phyloP scores from a whole-genome alignment of 1,140 invertebrate species.

The Drosophila ambigua region DNA sequence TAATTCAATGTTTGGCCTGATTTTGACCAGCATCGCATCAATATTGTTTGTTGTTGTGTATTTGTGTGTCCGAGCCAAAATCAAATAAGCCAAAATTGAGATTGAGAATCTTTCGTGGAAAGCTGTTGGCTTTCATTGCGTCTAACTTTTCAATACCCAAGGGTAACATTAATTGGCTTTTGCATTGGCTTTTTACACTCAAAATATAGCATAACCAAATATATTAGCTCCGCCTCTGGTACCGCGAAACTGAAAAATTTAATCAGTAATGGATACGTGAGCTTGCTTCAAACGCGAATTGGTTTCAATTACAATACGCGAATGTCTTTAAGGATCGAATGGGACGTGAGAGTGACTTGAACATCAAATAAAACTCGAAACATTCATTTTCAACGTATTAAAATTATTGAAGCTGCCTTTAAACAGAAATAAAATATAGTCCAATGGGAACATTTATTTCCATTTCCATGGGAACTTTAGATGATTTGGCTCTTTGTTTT shows the following conservation, averaged over 20 bases:
- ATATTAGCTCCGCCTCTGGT: neutral
- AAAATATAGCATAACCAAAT: conserved; percentile 8
- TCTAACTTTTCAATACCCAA: too few relatives aligned
- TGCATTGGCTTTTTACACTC: too few relatives aligned
- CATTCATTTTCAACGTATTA: too few relatives aligned
- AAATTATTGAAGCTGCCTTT: too few relatives aligned
- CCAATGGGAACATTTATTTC: neutral
- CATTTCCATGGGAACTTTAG: conserved; percentile 10
- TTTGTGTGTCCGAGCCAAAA: conserved; percentile 1
- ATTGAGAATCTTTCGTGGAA: too few relatives aligned
- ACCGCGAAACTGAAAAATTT: neutral
- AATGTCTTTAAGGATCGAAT: too few relatives aligned
- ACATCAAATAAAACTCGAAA: too few relatives aligned
- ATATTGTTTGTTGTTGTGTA: conserved; percentile 19
- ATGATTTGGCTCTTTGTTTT: conserved; percentile 1
- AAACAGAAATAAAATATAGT: neutral
- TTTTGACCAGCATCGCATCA: conserved; percentile 11
- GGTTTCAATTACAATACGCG: too few relatives aligned
- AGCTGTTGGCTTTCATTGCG: too few relatives aligned
- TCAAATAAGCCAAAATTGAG: conserved; percentile 15
- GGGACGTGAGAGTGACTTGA: too few relatives aligned
- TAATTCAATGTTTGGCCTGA: conserved; percentile 31
- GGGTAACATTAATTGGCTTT: too few relatives aligned
- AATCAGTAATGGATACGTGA: conserved; percentile 11
- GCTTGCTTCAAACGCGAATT: neutral